Percentiles rank a stretch among this genome's conserved stretches.
phyloP scores from a whole-genome alignment of 2,797 vertebrate species.

The Clangula hyemalis region DNA sequence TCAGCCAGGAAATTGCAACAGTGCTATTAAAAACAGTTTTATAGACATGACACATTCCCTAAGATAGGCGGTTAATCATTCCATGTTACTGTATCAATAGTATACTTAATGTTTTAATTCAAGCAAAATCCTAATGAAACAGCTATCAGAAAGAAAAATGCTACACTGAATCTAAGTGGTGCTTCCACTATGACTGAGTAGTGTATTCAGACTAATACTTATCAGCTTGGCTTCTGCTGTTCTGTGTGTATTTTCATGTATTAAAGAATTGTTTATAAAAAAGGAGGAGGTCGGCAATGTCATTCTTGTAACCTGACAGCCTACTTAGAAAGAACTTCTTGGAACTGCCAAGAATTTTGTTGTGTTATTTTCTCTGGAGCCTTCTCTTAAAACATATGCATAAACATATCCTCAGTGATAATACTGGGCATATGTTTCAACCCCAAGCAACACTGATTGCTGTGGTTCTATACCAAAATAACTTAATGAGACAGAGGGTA shows the following conservation, averaged over 20 bases:
- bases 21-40: constrained; percentile 22
- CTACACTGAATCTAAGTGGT: neutral
- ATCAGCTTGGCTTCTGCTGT: neutral
- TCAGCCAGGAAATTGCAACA: constrained; percentile 19
- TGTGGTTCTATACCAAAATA: neutral
- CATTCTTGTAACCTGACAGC: neutral
- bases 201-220: neutral
- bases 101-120: neutral
- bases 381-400: neutral
- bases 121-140: constrained; percentile 14
- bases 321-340: neutral
- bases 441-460: neutral
- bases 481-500: neutral
- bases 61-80: constrained; percentile 10
- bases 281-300: neutral
- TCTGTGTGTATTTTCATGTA: neutral
- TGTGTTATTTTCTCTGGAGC: neutral
- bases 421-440: neutral
- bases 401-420: neutral
- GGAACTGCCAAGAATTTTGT: neutral
- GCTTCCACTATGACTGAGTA: neutral
- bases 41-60: constrained; percentile 25
- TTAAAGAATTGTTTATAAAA: neutral
- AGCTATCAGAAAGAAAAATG: neutral
- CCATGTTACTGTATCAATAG: neutral